These are phyloP conservation scores for Discoglossus pictus DNA, from an alignment of 2,797 vertebrate genomes.

Conservation along the genomic window DNA sequence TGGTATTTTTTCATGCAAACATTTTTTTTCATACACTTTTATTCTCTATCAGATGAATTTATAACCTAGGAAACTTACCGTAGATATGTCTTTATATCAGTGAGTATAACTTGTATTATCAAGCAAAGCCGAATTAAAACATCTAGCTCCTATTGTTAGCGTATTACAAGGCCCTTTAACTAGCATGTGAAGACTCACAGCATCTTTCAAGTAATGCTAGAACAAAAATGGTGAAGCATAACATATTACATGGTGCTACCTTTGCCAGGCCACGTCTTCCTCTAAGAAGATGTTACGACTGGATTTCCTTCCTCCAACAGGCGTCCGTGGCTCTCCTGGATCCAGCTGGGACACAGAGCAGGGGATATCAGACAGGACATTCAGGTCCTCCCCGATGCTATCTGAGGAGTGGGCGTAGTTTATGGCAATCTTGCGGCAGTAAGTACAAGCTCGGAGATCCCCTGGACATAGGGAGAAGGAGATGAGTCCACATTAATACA, in stretches of 20 bases:
- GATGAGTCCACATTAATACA: slow-evolving; percentile 2
- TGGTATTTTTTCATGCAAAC: too few species aligned
- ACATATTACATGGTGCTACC: slow-evolving; percentile 67
- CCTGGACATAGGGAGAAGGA: slow-evolving; percentile 66
- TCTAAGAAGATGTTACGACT: slow-evolving; percentile 97
- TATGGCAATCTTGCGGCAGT: slow-evolving; percentile 94
- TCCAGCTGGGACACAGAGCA: slow-evolving; percentile 85
- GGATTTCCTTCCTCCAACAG: slow-evolving; percentile 89
- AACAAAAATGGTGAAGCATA: too few species aligned
- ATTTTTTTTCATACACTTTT: too few species aligned
- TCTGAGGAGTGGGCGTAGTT: slow-evolving; percentile 95
- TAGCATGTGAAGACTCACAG: too few species aligned
- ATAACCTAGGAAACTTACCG: too few species aligned
- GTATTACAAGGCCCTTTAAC: too few species aligned
- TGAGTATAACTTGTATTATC: too few species aligned
- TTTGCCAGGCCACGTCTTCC: slow-evolving; percentile 95
- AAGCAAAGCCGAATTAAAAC: too few species aligned
- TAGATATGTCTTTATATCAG: too few species aligned
- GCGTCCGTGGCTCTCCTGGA: slow-evolving; percentile 89
- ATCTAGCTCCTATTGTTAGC: too few species aligned
- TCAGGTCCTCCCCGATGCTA: slow-evolving; percentile 93
- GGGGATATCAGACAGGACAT: slow-evolving; percentile 84
- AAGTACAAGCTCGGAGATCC: slow-evolving; percentile 93
- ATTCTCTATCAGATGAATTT: too few species aligned
- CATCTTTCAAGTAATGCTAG: too few species aligned